Evolutionary conservation across 2,797 vertebrate genomes (phyloP), one percentile per base, ranked within the genome.

Genomic region (Gobio occitaniae): DNA sequence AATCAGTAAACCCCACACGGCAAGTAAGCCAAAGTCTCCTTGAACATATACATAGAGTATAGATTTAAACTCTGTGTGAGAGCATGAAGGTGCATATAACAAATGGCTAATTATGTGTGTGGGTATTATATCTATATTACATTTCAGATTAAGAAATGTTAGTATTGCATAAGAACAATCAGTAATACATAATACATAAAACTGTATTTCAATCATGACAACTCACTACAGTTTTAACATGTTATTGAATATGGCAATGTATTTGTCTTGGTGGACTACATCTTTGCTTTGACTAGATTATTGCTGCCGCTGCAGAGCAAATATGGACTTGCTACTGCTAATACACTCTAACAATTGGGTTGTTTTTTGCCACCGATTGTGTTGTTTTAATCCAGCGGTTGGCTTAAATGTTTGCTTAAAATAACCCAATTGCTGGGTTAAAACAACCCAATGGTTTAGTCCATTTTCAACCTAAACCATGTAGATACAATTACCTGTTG

Each of bases 1-100:
- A 56, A 66, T 83, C 17, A 72, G 38, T 79, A 77, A 86, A 47
- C 75, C 63, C 48, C 12, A 21, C 44, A 69, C 7, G 5, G n/a
- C 25, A 32, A 2, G 6, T 50, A 32, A 81, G 36, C 48, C 47
- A 47, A 81, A 81, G 50, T 54, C 36, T 38, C 19, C 10, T 66
- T 48, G 48, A 29, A 19, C 66, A 47, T 78, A 25, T 10, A 71
- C 6, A 10, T n/a, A 68, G 48, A 17, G 21, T 25, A 25, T 25
- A 70, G 47, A 50, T 59, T 19, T 71, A n/a, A 70, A 69, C 13
- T 32, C 25, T 44, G 63, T 66, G 59, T 65, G 59, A 32, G 6
- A 50, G 59, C 61, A 32, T 19, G 7, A 44, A 41, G 36, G 38
- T 78, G 54, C 19, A 41, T 59, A n/a, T 25, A 10, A 44, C 75